A percentile compares a stretch with the other conserved stretches of the same genome.
Evolutionary conservation across 2,113 vertebrate genomes (phyloP).

Genomic region (Mesocricetus auratus): DNA sequence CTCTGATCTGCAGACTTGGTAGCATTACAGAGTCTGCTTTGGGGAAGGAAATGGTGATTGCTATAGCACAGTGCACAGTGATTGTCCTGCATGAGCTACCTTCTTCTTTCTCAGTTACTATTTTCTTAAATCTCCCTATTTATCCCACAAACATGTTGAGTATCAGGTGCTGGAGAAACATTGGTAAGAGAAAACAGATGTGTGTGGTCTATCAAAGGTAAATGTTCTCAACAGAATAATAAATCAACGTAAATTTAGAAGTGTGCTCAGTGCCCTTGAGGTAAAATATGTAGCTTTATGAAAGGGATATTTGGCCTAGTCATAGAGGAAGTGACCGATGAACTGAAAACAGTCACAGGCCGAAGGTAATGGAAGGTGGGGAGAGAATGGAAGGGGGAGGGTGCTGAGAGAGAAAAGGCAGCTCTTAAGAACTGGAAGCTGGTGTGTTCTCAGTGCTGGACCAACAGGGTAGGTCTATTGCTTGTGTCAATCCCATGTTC

Average conservation of each 20-base stretch:
- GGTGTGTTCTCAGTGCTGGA: neutral
- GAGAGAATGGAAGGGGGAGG: neutral
- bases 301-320: neutral
- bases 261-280: neutral
- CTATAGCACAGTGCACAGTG: neutral
- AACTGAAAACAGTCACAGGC: neutral
- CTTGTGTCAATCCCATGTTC: neutral
- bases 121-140: neutral
- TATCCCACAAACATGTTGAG: slow-evolving; percentile 15
- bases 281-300: neutral
- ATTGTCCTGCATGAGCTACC: neutral
- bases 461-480: neutral
- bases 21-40: neutral
- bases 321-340: neutral
- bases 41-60: neutral
- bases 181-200: slow-evolving; percentile 19
- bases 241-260: slow-evolving; percentile 49
- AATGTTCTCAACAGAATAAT: slow-evolving; percentile 33
- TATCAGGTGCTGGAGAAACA: neutral
- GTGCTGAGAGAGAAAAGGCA: neutral
- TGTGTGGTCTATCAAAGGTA: neutral
- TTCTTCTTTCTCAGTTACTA: neutral
- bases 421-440: neutral
- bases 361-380: neutral
- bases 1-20: neutral